Base-by-base conservation (phyloP, 2,797 vertebrate species). In the Sardinella longiceps region DNA sequence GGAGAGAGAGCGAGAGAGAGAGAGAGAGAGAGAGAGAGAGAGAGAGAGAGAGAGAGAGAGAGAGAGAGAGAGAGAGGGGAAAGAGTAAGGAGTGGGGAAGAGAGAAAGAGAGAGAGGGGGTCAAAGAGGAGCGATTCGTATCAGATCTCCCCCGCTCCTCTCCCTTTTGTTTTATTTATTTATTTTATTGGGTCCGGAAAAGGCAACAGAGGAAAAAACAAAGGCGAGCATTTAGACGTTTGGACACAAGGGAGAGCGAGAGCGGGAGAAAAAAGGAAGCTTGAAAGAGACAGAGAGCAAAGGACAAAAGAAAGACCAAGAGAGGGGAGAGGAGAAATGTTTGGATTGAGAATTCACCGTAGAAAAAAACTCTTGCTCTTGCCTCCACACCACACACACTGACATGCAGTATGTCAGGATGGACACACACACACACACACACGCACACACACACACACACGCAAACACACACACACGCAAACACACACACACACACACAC, bases 111-210 rank as follows among this genome's bases (percentile, higher is more conserved):
- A 70, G 74, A 5, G 39, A 50, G 46, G 23, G 51, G 81, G 70
- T 77, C 80, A 58, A 30, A 82, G 48, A 85, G 82, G 85, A 84
- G 83, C 63, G 85, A 80, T 82, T 48, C 63, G 74, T 80, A 85
- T 94, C 92, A 91, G 88, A 93, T 92, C 82, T 86, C 88, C 85
- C 66, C 18, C 82, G 86, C n/a, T 84, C 84, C 89, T 88, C 39
- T 0, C n/a, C 81, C 90, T 90, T 92, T 93, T 92, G 91, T 92
- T 91, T 91, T 86, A 86, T 87, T 87, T 86, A 87, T 89, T 91
- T 89, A 82, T 88, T 90, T 86, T 84, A 90, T 91, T 92, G 80
- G 66, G 77, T 87, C 86, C 88, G 86, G 90, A 94, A 93, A 93
- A 88, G 88, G 33, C 70, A 77, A 70, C 66, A 70, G 28, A 37